A percentile compares a stretch with the other conserved stretches of the same genome.
Conservation (phyloP, 2,797 vertebrate genomes). For the Fratercula arctica region DNA sequence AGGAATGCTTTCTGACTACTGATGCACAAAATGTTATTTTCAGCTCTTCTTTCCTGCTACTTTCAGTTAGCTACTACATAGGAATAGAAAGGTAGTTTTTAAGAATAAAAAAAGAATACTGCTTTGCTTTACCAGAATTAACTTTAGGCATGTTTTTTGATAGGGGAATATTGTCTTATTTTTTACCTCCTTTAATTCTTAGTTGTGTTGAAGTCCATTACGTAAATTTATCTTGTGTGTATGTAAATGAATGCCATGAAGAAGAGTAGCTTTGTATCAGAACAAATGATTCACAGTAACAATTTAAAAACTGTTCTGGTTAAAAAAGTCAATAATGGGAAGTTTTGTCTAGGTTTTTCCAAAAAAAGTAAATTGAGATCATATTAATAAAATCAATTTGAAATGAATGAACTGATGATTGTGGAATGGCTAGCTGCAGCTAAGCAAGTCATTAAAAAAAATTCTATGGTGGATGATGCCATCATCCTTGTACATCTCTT, state of each 20-base stretch:
- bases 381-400: background rate
- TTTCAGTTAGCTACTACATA: background rate
- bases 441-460: background rate
- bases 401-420: background rate
- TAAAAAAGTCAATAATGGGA: background rate
- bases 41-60: background rate
- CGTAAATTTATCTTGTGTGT: background rate
- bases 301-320: background rate
- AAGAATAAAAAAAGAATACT: background rate
- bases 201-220: background rate
- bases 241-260: background rate
- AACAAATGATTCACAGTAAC: background rate
- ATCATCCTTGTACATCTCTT: background rate
- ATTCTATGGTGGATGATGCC: background rate
- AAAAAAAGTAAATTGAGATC: rapidly evolving
- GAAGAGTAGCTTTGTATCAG: background rate
- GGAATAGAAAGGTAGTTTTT: background rate
- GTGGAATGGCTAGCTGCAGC: background rate
- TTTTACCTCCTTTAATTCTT: background rate
- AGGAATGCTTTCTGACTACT: background rate
- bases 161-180: background rate
- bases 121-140: background rate
- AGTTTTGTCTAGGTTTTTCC: background rate
- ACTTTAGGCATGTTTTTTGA: background rate
- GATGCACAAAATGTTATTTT: background rate